Percentiles rank a stretch among this genome's conserved stretches.
Conservation (phyloP, 1,140 invertebrate genomes). For the Prorops nasuta region DNA sequence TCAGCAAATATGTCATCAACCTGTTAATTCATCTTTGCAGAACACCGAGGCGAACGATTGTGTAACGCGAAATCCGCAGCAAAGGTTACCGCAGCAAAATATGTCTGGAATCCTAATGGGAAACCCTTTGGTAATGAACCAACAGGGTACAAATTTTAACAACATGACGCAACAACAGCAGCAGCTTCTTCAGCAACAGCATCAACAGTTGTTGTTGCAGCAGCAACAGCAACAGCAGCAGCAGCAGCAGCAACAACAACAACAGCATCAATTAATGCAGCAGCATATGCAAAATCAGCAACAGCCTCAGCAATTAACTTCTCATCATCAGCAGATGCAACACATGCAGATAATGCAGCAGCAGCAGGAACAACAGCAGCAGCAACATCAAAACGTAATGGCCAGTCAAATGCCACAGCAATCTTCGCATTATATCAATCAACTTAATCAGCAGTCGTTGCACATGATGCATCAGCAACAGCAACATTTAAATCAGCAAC, state of each 20-base stretch:
- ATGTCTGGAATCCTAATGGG: constrained; percentile 51
- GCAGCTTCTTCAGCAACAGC: constrained; percentile 35
- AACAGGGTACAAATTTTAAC: constrained; percentile 43
- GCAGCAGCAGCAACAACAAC: constrained; percentile 37
- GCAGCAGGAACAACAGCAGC: constrained; percentile 39
- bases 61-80: constrained; percentile 37
- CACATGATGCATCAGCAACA: constrained; percentile 41
- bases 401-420: constrained; percentile 24
- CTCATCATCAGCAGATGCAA: constrained; percentile 41
- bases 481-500: constrained; percentile 30
- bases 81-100: constrained; percentile 44
- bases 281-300: constrained; percentile 32
- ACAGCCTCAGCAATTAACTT: constrained; percentile 31
- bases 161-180: constrained; percentile 41
- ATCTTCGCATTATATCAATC: constrained; percentile 29
- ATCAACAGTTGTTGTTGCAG: constrained; percentile 36
- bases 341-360: constrained; percentile 46
- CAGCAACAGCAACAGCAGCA: constrained; percentile 47
- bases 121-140: constrained; percentile 51
- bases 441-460: constrained; percentile 39
- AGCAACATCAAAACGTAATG: constrained; percentile 32
- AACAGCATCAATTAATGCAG: constrained; percentile 40
- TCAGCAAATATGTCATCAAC: constrained; percentile 43
- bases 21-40: constrained; percentile 40
- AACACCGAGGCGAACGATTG: constrained; percentile 38